Conservation (phyloP, 2,888 invertebrate species). For the Caenorhabditis sp. region DNA sequence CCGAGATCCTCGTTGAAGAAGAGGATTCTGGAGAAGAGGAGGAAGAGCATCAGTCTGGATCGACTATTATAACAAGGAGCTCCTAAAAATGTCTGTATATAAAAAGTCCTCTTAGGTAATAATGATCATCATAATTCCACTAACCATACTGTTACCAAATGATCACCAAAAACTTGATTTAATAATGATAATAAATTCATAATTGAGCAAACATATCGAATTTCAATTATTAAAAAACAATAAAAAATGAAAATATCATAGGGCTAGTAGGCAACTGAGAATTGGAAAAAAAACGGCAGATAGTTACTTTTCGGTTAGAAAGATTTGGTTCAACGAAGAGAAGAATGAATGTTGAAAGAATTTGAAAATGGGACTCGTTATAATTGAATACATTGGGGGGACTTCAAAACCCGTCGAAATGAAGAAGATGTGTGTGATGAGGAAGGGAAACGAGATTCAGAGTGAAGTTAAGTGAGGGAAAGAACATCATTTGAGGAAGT, state of each 20-base stretch:
- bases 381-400: constrained; percentile 39
- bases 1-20: constrained; percentile 2
- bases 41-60: constrained; percentile 36
- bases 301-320: neutral
- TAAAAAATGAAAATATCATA: constrained; percentile 14
- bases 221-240: constrained; percentile 31
- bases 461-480: constrained; percentile 9
- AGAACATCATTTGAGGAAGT: neutral
- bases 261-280: constrained; percentile 5
- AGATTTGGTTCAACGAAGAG: constrained; percentile 20
- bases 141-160: constrained; percentile 11
- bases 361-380: constrained; percentile 33
- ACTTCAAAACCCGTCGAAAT: constrained; percentile 32
- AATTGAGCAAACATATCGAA: constrained; percentile 35
- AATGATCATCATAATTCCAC: constrained; percentile 18
- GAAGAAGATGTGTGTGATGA: constrained; percentile 33
- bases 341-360: constrained; percentile 19
- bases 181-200: constrained; percentile 40
- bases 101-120: constrained; percentile 15
- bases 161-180: constrained; percentile 26
- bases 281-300: neutral
- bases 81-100: constrained; percentile 41
- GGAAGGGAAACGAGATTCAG: neutral
- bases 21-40: constrained; percentile 23
- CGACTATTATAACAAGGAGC: constrained; percentile 14